Percentiles rank a stretch among this genome's conserved stretches.
Conservation (phyloP, 2,113 vertebrate genomes). For the Oxyura jamaicensis region DNA sequence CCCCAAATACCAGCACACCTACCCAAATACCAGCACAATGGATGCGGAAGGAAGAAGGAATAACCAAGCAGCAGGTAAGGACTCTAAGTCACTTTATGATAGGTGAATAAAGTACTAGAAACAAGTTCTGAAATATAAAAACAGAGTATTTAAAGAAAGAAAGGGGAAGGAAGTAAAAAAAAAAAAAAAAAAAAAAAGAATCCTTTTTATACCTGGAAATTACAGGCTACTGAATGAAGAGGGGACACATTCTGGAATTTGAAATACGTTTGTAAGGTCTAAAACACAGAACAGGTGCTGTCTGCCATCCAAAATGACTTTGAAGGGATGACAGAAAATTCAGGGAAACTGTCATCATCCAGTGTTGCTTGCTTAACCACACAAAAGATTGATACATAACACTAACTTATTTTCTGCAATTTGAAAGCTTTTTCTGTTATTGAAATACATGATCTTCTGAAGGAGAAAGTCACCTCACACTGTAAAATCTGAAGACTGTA, state of each 20-base stretch:
- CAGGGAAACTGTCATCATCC: slow-evolving; percentile 3
- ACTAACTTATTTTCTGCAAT: not conserved
- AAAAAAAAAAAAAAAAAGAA: not conserved
- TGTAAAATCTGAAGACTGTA: not conserved
- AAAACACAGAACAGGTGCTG: slow-evolving; percentile 10
- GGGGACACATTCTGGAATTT: not conserved
- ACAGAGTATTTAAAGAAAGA: not conserved
- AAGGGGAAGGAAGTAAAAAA: not conserved
- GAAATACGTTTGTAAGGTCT: slow-evolving; percentile 1
- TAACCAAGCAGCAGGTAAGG: not conserved
- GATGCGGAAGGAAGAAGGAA: not conserved
- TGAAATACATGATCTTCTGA: not conserved
- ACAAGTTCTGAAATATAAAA: not conserved
- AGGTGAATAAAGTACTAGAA: not conserved
- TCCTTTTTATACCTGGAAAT: slow-evolving; percentile 26
- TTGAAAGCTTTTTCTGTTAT: not conserved
- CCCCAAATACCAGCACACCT: not conserved
- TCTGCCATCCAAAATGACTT: slow-evolving; percentile 6
- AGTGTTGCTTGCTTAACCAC: not conserved
- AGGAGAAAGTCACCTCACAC: not conserved
- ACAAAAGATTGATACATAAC: not conserved
- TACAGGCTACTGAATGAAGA: not conserved
- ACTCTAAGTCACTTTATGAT: not conserved
- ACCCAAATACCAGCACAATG: not conserved
- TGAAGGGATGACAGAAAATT: not conserved